Percentiles rank a stretch among this genome's conserved stretches.
phyloP scores from a whole-genome alignment of 2,888 invertebrate genomes.

The Piscicola geometra region DNA sequence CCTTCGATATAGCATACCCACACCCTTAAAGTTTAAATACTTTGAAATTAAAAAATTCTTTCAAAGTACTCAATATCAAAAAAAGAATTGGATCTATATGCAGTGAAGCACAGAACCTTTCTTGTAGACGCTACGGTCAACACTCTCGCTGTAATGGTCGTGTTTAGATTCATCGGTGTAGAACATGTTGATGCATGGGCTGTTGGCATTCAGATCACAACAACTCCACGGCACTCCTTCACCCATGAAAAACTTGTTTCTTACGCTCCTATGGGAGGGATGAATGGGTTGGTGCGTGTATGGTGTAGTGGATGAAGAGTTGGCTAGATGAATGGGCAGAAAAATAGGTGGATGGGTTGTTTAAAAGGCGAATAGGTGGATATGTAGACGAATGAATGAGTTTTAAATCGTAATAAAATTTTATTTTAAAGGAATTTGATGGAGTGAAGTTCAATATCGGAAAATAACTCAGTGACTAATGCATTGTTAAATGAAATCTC shows the following conservation, averaged over 20 bases:
- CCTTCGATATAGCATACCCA: constrained; percentile 16
- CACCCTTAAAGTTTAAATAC: constrained; percentile 9
- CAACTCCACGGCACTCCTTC: constrained; percentile 39
- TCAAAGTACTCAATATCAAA: not conserved
- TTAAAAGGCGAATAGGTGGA: no score
- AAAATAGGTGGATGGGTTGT: no score
- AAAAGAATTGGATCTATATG: not conserved
- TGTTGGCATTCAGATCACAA: constrained; percentile 25
- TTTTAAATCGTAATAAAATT: no score
- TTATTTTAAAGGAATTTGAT: no score
- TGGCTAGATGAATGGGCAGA: no score
- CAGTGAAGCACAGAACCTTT: constrained; percentile 2
- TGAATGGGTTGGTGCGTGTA: no score
- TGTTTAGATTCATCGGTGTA: constrained; percentile 3
- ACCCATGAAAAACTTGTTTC: constrained; percentile 6
- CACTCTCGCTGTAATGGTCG: not conserved
- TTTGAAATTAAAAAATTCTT: not conserved
- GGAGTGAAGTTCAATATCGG: no score
- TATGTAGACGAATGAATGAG: no score
- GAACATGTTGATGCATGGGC: constrained; percentile 35
- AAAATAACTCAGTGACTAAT: no score
- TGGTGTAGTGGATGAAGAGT: no score
- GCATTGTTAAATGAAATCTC: no score
- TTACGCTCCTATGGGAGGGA: no score
- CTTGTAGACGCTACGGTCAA: constrained; percentile 19